Evolutionary conservation across 2,888 invertebrate genomes (phyloP).

Genomic region (Bimastos eiseni): DNA sequence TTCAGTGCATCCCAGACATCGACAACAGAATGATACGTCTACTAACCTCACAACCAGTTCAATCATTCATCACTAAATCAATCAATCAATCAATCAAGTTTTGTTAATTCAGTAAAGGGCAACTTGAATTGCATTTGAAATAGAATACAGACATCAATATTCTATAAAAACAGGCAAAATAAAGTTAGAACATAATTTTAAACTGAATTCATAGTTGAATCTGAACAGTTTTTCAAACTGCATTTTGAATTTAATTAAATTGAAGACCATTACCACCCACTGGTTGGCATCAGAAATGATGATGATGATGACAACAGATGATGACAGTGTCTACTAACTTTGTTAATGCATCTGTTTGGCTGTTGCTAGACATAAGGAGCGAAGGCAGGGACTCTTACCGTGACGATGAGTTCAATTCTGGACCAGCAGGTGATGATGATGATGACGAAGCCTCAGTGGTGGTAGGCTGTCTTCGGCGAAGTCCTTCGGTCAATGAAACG

Average conservation of each 20-base stretch:
- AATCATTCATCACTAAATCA: too few species aligned
- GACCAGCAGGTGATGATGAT: not conserved
- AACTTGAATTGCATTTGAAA: too few species aligned
- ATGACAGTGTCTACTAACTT: not conserved
- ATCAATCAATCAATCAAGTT: too few species aligned
- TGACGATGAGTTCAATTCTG: not conserved
- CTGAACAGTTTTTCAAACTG: too few species aligned
- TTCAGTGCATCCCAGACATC: too few species aligned
- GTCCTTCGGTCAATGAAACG: not conserved
- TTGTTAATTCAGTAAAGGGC: too few species aligned
- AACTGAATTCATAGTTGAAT: too few species aligned
- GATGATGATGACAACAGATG: not conserved
- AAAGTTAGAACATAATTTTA: too few species aligned
- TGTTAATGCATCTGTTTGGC: not conserved
- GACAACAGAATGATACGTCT: too few species aligned
- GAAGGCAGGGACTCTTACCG: not conserved
- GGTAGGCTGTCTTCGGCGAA: not conserved
- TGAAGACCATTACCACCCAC: not conserved
- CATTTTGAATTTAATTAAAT: not conserved
- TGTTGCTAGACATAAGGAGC: not conserved
- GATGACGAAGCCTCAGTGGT: not conserved
- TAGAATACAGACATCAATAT: too few species aligned
- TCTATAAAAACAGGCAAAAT: too few species aligned
- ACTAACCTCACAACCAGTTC: too few species aligned
- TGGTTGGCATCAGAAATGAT: not conserved